These are phyloP conservation scores for Anguilla japonica DNA, from an alignment of 2,113 vertebrate genomes.

Conservation along the genomic window DNA sequence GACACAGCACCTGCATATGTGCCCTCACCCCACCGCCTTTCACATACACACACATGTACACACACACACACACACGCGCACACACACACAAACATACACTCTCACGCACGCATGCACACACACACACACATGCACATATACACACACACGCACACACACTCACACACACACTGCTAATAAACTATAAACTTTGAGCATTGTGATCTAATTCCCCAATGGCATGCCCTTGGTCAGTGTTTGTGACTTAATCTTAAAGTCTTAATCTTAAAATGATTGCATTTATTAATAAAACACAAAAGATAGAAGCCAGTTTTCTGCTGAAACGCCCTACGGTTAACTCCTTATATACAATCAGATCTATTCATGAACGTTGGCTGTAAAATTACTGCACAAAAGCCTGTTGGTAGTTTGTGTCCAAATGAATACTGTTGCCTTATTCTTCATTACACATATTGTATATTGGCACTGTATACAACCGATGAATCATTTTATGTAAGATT, in stretches of 20 bases:
- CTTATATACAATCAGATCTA: neutral
- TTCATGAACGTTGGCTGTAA: neutral
- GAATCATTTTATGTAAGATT: neutral
- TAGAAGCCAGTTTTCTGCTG: neutral
- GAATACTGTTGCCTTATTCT: neutral
- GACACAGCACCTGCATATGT: neutral
- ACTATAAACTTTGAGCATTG: no score
- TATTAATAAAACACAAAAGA: neutral
- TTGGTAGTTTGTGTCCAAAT: neutral
- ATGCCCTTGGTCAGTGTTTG: no score
- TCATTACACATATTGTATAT: neutral
- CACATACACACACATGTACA: constrained; percentile 18
- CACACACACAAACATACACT: constrained; percentile 3
- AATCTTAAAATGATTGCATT: no score
- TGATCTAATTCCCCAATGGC: no score
- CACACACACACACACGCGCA: neutral
- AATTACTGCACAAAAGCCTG: neutral
- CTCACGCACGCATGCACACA: constrained; percentile 15
- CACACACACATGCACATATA: constrained; percentile 21
- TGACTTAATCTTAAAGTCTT: no score
- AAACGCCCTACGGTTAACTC: neutral
- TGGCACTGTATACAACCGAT: neutral
- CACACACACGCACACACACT: neutral
- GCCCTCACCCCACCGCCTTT: neutral
- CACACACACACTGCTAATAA: neutral